A percentile compares a stretch with the other conserved stretches of the same genome.
Evolutionary conservation across 1,140 invertebrate genomes (phyloP).

Genomic region (Drosophila asahinai): DNA sequence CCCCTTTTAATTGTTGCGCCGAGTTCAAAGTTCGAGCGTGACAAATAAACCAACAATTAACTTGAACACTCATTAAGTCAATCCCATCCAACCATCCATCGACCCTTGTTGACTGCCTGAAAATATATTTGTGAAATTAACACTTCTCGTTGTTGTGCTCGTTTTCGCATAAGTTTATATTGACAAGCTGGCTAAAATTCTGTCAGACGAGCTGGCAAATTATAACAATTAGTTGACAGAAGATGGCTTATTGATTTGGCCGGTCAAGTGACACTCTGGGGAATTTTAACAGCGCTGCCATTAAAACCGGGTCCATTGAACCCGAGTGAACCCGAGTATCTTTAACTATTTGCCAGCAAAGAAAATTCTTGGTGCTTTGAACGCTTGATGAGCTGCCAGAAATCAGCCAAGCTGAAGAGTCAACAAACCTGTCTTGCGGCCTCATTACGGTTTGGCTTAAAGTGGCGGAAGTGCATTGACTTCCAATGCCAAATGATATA

Average conservation of each 20-base stretch:
- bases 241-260: slow-evolving; percentile 71
- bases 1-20: slow-evolving; percentile 60
- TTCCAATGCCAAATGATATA: slow-evolving; percentile 39
- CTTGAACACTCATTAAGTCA: slow-evolving; percentile 70
- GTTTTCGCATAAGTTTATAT: slow-evolving; percentile 48
- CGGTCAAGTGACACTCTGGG: slow-evolving; percentile 65
- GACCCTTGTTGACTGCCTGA: slow-evolving; percentile 8
- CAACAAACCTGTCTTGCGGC: slow-evolving; percentile 47
- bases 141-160: slow-evolving; percentile 56
- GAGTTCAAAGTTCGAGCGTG: slow-evolving; percentile 76
- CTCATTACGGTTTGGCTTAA: slow-evolving; percentile 42
- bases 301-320: slow-evolving; percentile 44
- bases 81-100: slow-evolving; percentile 19
- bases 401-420: slow-evolving; percentile 62
- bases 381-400: slow-evolving; percentile 53
- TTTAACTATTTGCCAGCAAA: slow-evolving; percentile 32
- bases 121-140: slow-evolving; percentile 75
- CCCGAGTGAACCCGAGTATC: slow-evolving; percentile 15
- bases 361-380: slow-evolving; percentile 27
- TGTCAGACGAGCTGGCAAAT: slow-evolving; percentile 49
- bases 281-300: slow-evolving; percentile 48
- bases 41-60: slow-evolving; percentile 81
- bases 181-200: slow-evolving; percentile 7
- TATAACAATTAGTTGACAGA: slow-evolving; percentile 72
- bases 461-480: slow-evolving; percentile 72